phyloP scores from a whole-genome alignment of 2,113 vertebrate species.

The Aix galericulata region DNA sequence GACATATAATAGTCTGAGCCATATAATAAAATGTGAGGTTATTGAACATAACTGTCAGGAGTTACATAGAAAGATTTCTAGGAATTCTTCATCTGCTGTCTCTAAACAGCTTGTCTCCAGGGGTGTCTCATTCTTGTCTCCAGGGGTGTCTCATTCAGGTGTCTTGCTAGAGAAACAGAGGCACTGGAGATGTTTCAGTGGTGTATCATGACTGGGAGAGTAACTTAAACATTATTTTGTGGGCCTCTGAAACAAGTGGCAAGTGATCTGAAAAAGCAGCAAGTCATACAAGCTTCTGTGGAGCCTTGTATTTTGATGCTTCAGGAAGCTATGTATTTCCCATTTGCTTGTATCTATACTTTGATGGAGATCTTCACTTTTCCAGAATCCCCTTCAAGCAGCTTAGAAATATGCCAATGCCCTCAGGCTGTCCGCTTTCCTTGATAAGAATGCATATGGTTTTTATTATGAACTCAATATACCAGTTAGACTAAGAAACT shows the following conservation, averaged over 20 bases:
- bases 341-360: background rate
- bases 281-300: background rate
- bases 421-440: background rate
- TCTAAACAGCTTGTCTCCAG: accelerated
- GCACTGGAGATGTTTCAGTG: background rate
- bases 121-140: background rate
- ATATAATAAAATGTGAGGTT: background rate
- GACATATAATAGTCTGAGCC: no score
- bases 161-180: background rate
- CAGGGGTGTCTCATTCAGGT: background rate
- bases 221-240: background rate
- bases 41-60: background rate
- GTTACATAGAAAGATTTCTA: background rate
- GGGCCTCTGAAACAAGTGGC: background rate
- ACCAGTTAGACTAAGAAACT: background rate
- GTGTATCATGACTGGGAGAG: background rate
- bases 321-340: background rate
- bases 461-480: background rate
- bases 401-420: background rate
- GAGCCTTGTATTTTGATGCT: background rate
- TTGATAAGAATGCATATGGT: background rate
- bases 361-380: background rate
- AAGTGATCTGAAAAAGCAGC: background rate
- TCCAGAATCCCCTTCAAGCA: background rate
- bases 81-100: background rate